phyloP scores from a whole-genome alignment of 2,888 invertebrate genomes.

The Cepaea hortensis region DNA sequence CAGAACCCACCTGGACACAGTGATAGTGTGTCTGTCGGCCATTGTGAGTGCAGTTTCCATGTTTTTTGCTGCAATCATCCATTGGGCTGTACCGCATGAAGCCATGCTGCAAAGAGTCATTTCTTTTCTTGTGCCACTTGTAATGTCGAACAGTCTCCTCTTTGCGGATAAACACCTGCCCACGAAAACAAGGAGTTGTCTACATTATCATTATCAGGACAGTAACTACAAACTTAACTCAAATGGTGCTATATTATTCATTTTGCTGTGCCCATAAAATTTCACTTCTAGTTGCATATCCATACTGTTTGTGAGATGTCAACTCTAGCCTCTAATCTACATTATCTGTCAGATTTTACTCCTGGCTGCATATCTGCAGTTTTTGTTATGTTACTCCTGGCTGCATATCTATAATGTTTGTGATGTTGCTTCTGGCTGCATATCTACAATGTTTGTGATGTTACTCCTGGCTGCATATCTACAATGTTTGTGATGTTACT shows the following conservation, averaged over 20 bases:
- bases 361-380: background rate
- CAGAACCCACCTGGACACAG: slow-evolving; percentile 87
- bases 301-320: background rate
- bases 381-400: no score
- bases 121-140: slow-evolving; percentile 99
- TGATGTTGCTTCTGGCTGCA: no score
- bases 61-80: slow-evolving; percentile 93
- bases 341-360: background rate
- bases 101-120: slow-evolving; percentile 95
- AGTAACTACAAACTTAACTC: background rate
- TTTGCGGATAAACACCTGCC: slow-evolving; percentile 92
- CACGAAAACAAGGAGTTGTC: background rate
- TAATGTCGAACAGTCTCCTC: slow-evolving; percentile 99
- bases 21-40: slow-evolving; percentile 96
- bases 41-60: slow-evolving; percentile 90
- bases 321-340: background rate
- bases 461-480: no score
- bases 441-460: no score
- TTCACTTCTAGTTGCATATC: background rate
- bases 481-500: no score
- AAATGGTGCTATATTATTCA: background rate
- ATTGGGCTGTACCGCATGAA: slow-evolving; percentile 95
- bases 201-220: background rate
- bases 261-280: no score
- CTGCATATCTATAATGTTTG: no score